These are phyloP conservation scores for Tetranychus truncatus DNA, from an alignment of 2,888 invertebrate genomes.

Conservation along the genomic window DNA sequence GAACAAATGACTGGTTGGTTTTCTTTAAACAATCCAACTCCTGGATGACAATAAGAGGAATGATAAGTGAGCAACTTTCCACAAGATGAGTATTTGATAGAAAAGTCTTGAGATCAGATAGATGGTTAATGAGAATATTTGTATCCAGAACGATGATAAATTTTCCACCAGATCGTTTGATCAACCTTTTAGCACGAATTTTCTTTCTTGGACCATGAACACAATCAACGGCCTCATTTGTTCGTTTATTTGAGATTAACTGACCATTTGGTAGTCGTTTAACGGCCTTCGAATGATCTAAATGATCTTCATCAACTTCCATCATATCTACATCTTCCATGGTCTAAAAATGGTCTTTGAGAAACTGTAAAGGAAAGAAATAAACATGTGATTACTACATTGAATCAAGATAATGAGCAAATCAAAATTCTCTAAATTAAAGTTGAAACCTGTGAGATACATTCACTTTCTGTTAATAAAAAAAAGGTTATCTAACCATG, in stretches of 20 bases:
- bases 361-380: no score
- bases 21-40: conserved; percentile 19
- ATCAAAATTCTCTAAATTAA: no score
- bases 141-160: conserved; percentile 8
- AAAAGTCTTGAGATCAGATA: background rate
- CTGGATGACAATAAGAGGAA: conserved; percentile 21
- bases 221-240: background rate
- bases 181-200: background rate
- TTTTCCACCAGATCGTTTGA: background rate
- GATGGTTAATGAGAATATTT: conserved; percentile 6
- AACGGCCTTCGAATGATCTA: background rate
- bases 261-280: background rate
- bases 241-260: background rate
- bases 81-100: background rate
- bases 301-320: background rate
- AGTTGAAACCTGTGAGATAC: no score
- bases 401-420: no score
- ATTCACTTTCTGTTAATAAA: no score
- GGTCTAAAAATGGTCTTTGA: background rate
- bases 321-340: background rate
- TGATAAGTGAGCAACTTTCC: conserved; percentile 8
- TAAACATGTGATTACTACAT: no score
- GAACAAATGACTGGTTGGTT: background rate
- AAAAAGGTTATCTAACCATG: no score
- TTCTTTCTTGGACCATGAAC: background rate